A percentile compares a stretch with the other conserved stretches of the same genome.
Conservation (phyloP, 2,797 vertebrate species). For the Sebastes oblongus region DNA sequence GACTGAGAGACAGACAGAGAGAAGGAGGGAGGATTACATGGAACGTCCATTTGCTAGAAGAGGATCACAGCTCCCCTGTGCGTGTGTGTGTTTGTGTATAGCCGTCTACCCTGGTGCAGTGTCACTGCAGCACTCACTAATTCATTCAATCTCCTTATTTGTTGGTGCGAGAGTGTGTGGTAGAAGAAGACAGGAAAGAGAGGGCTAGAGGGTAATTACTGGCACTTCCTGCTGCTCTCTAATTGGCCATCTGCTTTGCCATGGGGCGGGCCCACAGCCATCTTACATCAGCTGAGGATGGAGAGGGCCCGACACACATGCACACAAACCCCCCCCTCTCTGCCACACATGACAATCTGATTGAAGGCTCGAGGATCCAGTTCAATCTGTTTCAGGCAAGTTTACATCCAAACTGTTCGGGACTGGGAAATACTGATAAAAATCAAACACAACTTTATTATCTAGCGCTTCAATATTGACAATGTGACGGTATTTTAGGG, state of each 20-base stretch:
- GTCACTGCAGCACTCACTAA: constrained; percentile 78
- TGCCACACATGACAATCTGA: constrained; percentile 35
- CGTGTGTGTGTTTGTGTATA: constrained; percentile 42
- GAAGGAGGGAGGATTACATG: constrained; percentile 73
- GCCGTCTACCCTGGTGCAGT: constrained; percentile 68
- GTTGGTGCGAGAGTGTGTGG: constrained; percentile 66
- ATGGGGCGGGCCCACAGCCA: constrained; percentile 73
- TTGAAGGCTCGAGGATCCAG: constrained; percentile 33
- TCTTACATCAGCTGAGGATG: constrained; percentile 70
- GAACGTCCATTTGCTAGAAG: constrained; percentile 74
- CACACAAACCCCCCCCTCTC: not conserved
- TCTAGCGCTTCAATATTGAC: not conserved
- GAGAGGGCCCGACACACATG: constrained; percentile 32
- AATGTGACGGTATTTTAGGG: not conserved
- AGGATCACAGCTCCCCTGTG: constrained; percentile 72
- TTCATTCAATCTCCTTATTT: constrained; percentile 81
- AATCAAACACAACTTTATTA: not conserved
- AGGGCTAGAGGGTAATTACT: constrained; percentile 75
- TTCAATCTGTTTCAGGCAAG: constrained; percentile 36
- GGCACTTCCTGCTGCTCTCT: constrained; percentile 81
- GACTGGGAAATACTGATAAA: constrained; percentile 1
- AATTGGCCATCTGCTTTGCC: constrained; percentile 83
- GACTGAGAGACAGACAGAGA: constrained; percentile 42
- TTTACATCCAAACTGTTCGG: constrained; percentile 28
- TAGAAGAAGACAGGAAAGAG: constrained; percentile 67